Evolutionary conservation across 2,113 vertebrate genomes (phyloP).

Genomic region (Furnarius figulus): DNA sequence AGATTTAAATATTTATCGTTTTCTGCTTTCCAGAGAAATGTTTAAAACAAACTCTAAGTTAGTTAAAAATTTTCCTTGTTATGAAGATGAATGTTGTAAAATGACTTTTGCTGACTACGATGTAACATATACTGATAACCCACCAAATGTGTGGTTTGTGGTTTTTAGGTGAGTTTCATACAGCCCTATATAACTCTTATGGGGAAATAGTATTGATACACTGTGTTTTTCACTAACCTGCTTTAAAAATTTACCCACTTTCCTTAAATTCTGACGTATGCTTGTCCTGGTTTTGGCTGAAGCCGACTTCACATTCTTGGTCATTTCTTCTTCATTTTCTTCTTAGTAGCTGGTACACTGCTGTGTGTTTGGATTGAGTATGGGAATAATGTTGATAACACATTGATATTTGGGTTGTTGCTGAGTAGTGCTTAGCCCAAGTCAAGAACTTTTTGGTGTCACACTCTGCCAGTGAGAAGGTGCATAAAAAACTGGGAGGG

Average conservation of each 20-base stretch:
- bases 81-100: constrained; percentile 83
- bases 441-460: neutral
- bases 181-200: neutral
- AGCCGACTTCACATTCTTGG: neutral
- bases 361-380: neutral
- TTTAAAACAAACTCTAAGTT: constrained; percentile 77
- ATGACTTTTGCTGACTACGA: constrained; percentile 81
- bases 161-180: constrained; percentile 85
- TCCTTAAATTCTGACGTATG: neutral
- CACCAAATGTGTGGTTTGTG: constrained; percentile 82
- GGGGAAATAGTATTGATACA: neutral
- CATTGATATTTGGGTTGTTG: neutral
- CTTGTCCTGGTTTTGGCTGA: neutral
- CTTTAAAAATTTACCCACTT: neutral
- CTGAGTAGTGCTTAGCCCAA: neutral
- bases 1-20: neutral
- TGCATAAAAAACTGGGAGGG: neutral
- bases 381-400: neutral
- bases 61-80: constrained; percentile 78
- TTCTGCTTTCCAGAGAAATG: constrained; percentile 78
- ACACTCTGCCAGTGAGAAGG: accelerated
- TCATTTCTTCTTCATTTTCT: neutral
- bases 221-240: neutral
- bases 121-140: constrained; percentile 74
- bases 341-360: neutral